phyloP scores from a whole-genome alignment of 2,797 vertebrate genomes.

The Xiphorhynchus erythropygius region DNA sequence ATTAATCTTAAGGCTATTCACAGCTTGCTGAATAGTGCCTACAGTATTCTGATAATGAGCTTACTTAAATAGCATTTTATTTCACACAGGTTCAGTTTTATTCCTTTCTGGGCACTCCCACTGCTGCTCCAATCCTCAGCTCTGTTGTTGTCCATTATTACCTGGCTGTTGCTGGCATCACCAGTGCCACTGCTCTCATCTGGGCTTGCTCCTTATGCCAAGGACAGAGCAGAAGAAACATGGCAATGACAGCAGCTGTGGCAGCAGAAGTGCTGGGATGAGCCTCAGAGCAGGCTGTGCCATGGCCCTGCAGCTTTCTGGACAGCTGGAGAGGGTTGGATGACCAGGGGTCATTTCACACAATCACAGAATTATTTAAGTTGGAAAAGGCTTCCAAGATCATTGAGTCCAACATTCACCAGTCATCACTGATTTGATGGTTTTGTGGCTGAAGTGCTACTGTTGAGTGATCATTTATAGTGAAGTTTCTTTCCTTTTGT shows the following conservation, averaged over 20 bases:
- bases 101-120: background rate
- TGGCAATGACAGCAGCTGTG: background rate
- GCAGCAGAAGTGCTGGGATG: background rate
- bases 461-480: background rate
- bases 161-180: background rate
- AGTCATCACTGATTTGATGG: background rate
- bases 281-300: background rate
- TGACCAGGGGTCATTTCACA: background rate
- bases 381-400: background rate
- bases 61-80: background rate
- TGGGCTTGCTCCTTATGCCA: background rate
- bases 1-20: background rate
- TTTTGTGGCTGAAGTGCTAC: background rate
- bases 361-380: background rate
- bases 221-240: accelerated
- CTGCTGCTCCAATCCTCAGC: background rate
- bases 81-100: background rate
- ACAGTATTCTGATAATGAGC: background rate
- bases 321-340: background rate
- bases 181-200: accelerated
- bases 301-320: background rate
- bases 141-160: background rate
- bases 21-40: background rate
- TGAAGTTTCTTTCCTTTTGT: background rate
- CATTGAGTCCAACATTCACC: background rate